Evolutionary conservation across 2,797 vertebrate genomes (phyloP), one percentile per base, ranked within the genome.

Genomic region (Acanthornis magna): DNA sequence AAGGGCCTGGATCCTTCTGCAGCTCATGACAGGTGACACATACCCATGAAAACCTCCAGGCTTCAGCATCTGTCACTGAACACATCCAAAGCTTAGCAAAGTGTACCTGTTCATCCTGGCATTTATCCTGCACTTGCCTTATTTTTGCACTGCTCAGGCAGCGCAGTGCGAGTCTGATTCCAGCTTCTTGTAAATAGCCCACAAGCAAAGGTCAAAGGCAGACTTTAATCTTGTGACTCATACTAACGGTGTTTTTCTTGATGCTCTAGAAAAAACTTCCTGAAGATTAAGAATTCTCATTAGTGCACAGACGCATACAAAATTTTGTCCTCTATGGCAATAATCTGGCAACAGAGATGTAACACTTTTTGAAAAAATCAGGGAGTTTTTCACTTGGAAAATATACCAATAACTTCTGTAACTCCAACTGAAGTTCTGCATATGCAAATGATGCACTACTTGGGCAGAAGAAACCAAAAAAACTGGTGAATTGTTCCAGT

Each of bases 21-120:
- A 85, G 74, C 89, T 93, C 88, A 53, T 94, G 89, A 91, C 79
- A 92, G 83, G 79, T 79, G 89, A 89, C 82, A 81, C 66, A 81
- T 53, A 88, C 30, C 89, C 70, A 63, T 73, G 40, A 79, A 94
- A 94, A 91, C 58, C 48, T 85, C 63, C 85, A 81, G 84, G 82
- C 50, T 91, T 73, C 85, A 67, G 85, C 82, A 71, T 84, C 73
- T 91, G 91, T 65, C 88, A 81, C 85, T 13, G 71, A 90, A 50
- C 61, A 51, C 45, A 79, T 70, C 40, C 65, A 82, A 93, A 81
- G 71, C 60, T 62, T 19, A 78, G 79, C 79, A 67, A 55, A 84
- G 55, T 15, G 25, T 86, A 95, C 88, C 83, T 91, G 74, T 84
- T 94, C 91, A 32, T 89, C 66, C 91, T 93, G 91, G 76, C 76